Conservation (phyloP, 2,797 vertebrate genomes). For the Urophycis tenuis region DNA sequence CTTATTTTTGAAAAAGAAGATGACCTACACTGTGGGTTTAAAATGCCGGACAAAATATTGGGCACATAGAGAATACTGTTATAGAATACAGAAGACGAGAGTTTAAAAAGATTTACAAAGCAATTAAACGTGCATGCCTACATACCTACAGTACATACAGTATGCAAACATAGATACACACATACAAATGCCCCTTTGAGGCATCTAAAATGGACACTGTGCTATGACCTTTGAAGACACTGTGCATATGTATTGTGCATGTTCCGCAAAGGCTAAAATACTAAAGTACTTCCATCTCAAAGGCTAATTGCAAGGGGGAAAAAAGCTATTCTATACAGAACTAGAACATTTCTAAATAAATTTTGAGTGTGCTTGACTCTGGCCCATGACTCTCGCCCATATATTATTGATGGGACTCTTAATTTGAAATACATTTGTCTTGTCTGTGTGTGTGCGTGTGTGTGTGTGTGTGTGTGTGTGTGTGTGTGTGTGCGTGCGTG, state of each 20-base stretch:
- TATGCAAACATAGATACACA: neutral
- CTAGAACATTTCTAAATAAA: no score
- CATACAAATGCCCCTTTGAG: neutral
- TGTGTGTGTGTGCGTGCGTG: no score
- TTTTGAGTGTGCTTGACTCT: no score
- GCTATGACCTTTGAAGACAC: neutral
- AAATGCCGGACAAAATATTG: neutral
- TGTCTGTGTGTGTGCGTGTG: no score
- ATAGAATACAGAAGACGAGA: neutral
- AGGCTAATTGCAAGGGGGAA: neutral
- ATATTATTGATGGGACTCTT: no score
- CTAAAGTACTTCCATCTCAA: neutral
- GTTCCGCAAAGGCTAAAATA: neutral
- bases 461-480: no score
- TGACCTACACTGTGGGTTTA: neutral
- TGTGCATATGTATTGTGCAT: neutral
- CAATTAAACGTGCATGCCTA: neutral
- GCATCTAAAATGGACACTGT: neutral
- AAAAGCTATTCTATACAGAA: neutral
- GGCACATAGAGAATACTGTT: neutral
- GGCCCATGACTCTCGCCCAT: no score
- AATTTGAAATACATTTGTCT: no score
- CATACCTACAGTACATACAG: neutral
- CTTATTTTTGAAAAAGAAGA: neutral
- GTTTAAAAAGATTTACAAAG: neutral